A percentile compares a stretch with the other conserved stretches of the same genome.
phyloP scores from a whole-genome alignment of 2,797 vertebrate species.

The Nyctibius grandis region DNA sequence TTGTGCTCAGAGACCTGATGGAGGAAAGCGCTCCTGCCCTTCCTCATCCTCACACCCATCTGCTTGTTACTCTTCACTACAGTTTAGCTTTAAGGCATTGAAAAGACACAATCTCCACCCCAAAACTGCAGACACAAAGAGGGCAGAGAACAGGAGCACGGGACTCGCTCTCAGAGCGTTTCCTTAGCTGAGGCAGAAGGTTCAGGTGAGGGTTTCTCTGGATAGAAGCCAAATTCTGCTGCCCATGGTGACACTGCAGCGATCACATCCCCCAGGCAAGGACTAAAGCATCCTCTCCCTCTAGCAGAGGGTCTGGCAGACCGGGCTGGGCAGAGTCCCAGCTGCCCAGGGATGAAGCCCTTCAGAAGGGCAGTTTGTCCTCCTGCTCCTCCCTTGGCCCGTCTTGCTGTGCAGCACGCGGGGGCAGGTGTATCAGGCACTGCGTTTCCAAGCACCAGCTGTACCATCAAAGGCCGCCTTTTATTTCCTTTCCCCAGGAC shows the following conservation, averaged over 20 bases:
- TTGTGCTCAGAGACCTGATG: fast-evolving
- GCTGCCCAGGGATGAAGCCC: background rate
- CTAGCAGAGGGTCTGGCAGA: background rate
- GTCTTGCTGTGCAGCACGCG: fast-evolving
- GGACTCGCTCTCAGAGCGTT: fast-evolving
- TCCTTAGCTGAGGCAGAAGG: background rate
- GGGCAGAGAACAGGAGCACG: background rate
- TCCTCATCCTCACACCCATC: background rate
- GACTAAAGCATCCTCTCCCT: background rate
- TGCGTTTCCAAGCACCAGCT: background rate
- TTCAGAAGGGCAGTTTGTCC: background rate
- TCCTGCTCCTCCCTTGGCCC: background rate
- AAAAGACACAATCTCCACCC: background rate
- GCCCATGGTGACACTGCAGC: background rate
- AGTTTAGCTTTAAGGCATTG: background rate
- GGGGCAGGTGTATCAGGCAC: background rate
- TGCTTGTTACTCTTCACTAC: background rate
- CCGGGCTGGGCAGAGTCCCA: background rate
- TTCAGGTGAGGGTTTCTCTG: background rate
- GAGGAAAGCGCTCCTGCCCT: background rate
- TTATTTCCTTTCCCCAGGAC: background rate
- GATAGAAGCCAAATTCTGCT: background rate
- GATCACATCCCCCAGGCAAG: background rate
- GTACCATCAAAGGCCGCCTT: background rate
- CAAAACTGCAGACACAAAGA: background rate